Evolutionary conservation across 2,113 vertebrate genomes (phyloP), one percentile per base, ranked within the genome.

Genomic region (Macheiramphus alcinus): DNA sequence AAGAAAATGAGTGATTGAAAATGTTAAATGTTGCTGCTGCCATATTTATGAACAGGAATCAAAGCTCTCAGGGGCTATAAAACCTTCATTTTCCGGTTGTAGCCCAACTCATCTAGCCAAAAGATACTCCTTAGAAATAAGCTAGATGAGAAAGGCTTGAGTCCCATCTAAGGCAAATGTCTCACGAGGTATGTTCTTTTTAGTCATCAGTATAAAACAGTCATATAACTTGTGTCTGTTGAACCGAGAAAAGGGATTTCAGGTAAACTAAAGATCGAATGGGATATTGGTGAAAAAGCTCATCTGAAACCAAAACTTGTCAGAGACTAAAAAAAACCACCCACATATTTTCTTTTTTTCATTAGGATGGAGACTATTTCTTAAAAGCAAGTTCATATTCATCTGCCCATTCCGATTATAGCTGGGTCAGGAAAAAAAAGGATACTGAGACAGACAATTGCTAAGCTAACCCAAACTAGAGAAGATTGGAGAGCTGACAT

Each of bases 21-120:
- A 94, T 11, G 68, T 94, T 94, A 83, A 86, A 29, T 95, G 83
- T 87, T 94, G 43, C 90, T 91, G 68, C 86, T 97, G 90, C 68
- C 70, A 71, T 63, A 50, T 62, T 94, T 96, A 97, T 75, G 71
- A 95, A 84, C 62, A 91, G 73, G 74, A 91, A 82, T 90, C 38
- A 80, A 70, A 86, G 45, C 40, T 74, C 65, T 59, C 0, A 2
- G 45, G 53, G 50, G 29, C 45, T 71, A 83, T 82, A 83, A 66
- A 85, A n/a, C 11, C 80, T 94, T 87, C 55, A 58, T 85, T 95
- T 88, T 86, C 83, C 40, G 7, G 43, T 90, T 38, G 59, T 61
- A 55, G 32, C 84, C 65, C 79, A 84, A 88, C 21, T 27, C 93
- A 72, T 67, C 55, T 52, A 61, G 40, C 61, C 71, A 90, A 67